Conservation (phyloP, 2,888 invertebrate species). For the Ypsolopha sequella region DNA sequence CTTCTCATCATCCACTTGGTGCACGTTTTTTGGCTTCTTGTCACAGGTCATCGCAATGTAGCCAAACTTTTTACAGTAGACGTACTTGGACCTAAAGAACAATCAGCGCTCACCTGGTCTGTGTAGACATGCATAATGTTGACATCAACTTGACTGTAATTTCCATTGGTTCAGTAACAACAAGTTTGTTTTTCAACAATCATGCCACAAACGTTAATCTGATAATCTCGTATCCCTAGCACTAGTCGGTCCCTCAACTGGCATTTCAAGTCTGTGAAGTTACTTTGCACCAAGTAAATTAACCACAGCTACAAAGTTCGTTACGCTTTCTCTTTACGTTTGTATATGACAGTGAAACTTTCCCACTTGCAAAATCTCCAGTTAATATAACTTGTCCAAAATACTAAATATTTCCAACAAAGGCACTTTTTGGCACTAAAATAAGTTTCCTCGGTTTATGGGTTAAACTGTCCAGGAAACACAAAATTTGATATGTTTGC, state of each 20-base stretch:
- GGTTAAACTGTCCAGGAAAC: conserved; percentile 2
- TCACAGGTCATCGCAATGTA: neutral
- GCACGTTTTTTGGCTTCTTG: neutral
- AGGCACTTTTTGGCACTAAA: neutral
- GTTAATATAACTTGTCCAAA: conserved; percentile 2
- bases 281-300: neutral
- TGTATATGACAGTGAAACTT: neutral
- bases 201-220: neutral
- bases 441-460: conserved; percentile 2
- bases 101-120: neutral
- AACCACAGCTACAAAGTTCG: neutral
- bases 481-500: too few species aligned
- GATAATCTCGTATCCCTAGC: conserved; percentile 1
- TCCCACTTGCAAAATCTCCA: neutral
- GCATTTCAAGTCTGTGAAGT: conserved; percentile 1
- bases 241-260: conserved; percentile 3
- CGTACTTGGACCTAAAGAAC: neutral
- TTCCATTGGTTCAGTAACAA: too few species aligned
- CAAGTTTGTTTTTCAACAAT: neutral
- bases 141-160: neutral
- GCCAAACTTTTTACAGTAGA: neutral
- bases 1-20: neutral
- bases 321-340: neutral
- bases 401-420: neutral
- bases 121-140: neutral